Base-by-base conservation (phyloP, 2,113 vertebrate species). In the Malurus cyaneus region DNA sequence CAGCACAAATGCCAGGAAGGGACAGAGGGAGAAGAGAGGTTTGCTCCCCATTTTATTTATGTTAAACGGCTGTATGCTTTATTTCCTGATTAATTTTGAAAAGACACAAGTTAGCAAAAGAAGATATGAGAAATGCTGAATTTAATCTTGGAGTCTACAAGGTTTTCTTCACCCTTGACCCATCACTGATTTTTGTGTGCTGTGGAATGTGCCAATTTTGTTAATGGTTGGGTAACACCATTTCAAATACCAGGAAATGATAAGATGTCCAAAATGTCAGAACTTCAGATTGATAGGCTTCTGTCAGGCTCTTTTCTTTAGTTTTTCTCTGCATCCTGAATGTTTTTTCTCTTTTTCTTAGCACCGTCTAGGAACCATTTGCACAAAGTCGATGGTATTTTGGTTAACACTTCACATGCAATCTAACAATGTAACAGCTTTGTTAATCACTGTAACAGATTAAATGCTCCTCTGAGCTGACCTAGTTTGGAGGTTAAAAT, bases 321-420 rank as follows among this genome's bases (percentile, higher is more conserved):
- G n/a, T 41, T 36, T 59, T 90, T 57, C 66, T 76, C 50, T 92
- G 47, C 9, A 47, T 91, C 85, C 89, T 92, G 78, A 17, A 25
- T 88, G 87, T 28, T 96, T 95, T 97, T 92, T 82, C 94, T 92
- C 31, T 96, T 95, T 97, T 92, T 82, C 94, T 92, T 80, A 91
- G 36, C 47, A 67, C 29, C 23, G 28, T 56, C 47, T 80, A 96
- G 84, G 94, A 96, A 76, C 62, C 26, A 44, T 72, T 89, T 88
- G 49, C 54, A 77, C 80, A 66, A 92, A 86, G 61, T 42, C 26
- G 54, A 60, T 94, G 80, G 60, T 86, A 89, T 96, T 97, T 94
- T 73, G 66, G 60, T 95, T 94, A 97, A 95, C 32, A 34, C 64
- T 92, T 88, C 49, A 70, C 69, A 62, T 72, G 77, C 50, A 92